Conservation (phyloP, 2,113 vertebrate genomes). For the Sapayoa aenigma region DNA sequence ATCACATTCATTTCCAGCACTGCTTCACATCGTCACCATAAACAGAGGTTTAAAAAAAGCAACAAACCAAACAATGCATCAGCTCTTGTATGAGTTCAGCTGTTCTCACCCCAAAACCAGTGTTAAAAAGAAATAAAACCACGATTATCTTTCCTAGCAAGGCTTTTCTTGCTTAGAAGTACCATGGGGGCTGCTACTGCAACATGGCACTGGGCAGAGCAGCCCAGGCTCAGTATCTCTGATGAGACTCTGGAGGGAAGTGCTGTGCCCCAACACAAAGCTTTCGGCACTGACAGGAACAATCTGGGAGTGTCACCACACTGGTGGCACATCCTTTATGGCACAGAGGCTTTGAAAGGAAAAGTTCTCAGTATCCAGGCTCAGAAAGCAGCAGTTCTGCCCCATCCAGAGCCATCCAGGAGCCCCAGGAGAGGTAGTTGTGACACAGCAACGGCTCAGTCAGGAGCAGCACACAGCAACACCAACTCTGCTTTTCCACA, state of each 20-base stretch:
- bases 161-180: neutral
- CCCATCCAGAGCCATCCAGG: neutral
- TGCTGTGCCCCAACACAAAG: fast-evolving
- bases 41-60: neutral
- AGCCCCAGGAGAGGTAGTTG: conserved; percentile 50
- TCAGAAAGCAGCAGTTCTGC: neutral
- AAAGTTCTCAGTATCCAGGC: neutral
- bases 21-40: neutral
- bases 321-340: neutral
- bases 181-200: neutral
- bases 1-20: neutral
- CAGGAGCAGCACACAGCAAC: neutral
- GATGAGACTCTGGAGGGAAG: neutral
- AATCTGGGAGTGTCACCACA: neutral
- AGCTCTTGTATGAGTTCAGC: neutral
- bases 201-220: neutral
- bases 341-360: neutral
- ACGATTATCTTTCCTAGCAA: neutral
- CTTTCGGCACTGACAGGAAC: neutral
- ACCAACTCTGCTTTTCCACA: neutral
- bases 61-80: neutral
- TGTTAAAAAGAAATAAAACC: conserved; percentile 6
- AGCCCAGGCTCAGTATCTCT: neutral
- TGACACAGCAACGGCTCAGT: neutral
- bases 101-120: neutral